Percentiles rank a stretch among this genome's conserved stretches.
phyloP scores from a whole-genome alignment of 2,113 vertebrate species.

The Zosterops borbonicus region DNA sequence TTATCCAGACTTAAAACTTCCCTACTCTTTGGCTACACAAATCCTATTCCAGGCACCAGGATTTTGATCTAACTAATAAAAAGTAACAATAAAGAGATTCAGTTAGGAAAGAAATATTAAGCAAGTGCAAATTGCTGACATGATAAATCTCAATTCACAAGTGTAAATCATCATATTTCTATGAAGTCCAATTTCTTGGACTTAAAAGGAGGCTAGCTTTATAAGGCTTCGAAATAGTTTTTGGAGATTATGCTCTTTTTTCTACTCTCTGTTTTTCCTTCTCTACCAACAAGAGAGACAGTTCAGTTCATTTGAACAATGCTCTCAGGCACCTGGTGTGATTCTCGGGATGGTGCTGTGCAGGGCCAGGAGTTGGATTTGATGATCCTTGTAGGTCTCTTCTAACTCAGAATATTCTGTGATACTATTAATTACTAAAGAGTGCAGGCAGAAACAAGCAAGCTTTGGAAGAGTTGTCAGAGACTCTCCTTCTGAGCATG shows the following conservation, averaged over 20 bases:
- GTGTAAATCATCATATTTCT: background rate
- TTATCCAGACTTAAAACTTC: background rate
- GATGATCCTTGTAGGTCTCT: background rate
- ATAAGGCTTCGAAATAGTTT: background rate
- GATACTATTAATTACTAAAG: background rate
- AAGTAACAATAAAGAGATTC: background rate
- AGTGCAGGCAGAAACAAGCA: background rate
- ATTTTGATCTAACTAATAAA: conserved; percentile 20
- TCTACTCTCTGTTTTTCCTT: background rate
- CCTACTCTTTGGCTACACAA: background rate
- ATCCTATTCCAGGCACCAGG: background rate
- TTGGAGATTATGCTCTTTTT: background rate
- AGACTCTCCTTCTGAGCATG: background rate
- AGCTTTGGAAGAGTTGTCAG: background rate
- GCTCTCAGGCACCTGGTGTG: rapidly evolving
- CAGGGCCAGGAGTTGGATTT: background rate
- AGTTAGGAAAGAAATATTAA: background rate
- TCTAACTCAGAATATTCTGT: background rate
- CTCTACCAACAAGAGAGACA: background rate
- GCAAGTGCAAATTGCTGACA: background rate
- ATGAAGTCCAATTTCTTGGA: background rate
- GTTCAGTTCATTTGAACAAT: background rate
- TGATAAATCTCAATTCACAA: background rate
- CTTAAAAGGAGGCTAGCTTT: background rate
- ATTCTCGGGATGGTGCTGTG: background rate